phyloP scores from a whole-genome alignment of 2,797 vertebrate species.

The Nyctalus aviator region DNA sequence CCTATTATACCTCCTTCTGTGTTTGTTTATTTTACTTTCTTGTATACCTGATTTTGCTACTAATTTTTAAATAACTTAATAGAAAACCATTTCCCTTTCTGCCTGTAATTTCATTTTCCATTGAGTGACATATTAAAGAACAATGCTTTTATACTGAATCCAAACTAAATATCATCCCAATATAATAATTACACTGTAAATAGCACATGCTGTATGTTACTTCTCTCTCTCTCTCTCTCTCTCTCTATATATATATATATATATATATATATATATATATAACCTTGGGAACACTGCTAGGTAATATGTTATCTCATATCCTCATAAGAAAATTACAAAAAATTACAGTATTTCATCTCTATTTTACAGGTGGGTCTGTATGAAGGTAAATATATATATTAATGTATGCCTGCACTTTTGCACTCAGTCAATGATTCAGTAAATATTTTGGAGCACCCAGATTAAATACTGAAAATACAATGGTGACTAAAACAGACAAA shows the following conservation, averaged over 20 bases:
- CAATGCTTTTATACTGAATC: not conserved
- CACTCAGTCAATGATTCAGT: not conserved
- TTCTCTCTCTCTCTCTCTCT: no score
- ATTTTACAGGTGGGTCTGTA: not conserved
- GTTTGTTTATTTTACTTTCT: not conserved
- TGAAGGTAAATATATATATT: not conserved
- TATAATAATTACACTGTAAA: not conserved
- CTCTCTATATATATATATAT: no score
- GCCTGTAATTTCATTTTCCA: not conserved
- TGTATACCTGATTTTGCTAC: not conserved
- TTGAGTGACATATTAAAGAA: not conserved
- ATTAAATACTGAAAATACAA: not conserved
- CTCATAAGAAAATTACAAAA: not conserved
- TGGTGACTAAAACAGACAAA: not conserved
- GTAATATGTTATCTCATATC: not conserved
- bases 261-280: no score
- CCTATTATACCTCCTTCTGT: not conserved
- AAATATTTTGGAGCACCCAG: not conserved
- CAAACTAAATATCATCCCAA: not conserved
- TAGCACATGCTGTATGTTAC: not conserved
- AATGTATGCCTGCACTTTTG: not conserved
- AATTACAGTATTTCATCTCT: not conserved
- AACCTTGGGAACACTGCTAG: not conserved
- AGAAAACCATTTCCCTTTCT: not conserved
- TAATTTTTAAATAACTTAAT: not conserved